Percentiles rank a stretch among this genome's conserved stretches.
Evolutionary conservation across 64 coral and sea anemone species (phyloP).

Genomic region (Orbicella faveolata): DNA sequence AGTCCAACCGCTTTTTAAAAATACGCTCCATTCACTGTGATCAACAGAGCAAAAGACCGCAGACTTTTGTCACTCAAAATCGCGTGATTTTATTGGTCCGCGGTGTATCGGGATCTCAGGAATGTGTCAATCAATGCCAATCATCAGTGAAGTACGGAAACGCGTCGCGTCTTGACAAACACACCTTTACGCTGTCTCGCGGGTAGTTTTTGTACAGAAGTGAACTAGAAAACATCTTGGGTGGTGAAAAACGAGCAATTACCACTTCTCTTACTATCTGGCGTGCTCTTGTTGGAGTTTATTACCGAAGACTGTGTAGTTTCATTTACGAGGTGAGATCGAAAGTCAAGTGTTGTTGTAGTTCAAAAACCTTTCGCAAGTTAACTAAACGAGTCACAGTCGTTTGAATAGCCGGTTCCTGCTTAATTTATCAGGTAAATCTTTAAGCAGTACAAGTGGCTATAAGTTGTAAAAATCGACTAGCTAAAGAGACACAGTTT

Average conservation of each 20-base stretch:
- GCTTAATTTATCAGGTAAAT: constrained; percentile 3
- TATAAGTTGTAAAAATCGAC: neutral
- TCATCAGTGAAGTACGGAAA: constrained; percentile 22
- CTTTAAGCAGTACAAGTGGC: neutral
- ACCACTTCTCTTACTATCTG: neutral
- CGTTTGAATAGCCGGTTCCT: constrained; percentile 26
- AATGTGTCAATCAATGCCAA: constrained; percentile 69
- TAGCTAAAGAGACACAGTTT: neutral
- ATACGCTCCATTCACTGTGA: neutral
- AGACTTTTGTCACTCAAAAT: constrained; percentile 18
- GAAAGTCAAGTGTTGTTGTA: neutral
- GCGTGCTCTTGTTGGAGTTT: neutral
- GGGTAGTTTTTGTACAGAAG: neutral
- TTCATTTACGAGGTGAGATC: constrained; percentile 6
- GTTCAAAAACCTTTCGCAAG: neutral
- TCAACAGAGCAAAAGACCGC: constrained; percentile 8
- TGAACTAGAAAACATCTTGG: neutral
- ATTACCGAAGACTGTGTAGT: neutral
- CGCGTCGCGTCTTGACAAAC: constrained; percentile 19
- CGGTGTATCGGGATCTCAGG: constrained; percentile 54
- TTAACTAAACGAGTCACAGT: no score
- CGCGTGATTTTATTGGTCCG: constrained; percentile 23
- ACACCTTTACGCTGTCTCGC: constrained; percentile 2
- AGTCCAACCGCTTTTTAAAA: neutral
- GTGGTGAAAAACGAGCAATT: neutral